These are phyloP conservation scores for Struthidea cinerea DNA, from an alignment of 2,113 vertebrate genomes.

Conservation along the genomic window DNA sequence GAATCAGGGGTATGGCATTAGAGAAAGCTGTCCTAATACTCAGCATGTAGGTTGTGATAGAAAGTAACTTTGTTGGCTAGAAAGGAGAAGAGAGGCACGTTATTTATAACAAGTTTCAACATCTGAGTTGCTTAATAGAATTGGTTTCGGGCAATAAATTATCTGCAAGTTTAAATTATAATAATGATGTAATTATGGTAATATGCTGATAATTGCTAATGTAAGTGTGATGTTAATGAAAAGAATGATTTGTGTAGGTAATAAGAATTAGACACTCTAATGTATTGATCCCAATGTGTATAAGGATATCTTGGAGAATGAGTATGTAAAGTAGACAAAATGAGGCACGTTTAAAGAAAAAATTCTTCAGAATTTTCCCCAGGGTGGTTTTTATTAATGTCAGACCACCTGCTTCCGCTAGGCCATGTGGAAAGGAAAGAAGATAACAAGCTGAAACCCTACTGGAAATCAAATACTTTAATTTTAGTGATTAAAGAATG, in stretches of 20 bases:
- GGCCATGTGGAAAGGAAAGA: background rate
- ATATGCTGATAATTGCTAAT: conserved; percentile 43
- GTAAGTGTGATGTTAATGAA: conserved; percentile 21
- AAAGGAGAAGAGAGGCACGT: background rate
- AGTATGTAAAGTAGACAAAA: conserved; percentile 30
- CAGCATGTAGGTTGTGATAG: background rate
- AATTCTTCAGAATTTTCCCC: conserved; percentile 31
- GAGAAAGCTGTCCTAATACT: background rate
- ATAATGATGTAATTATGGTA: conserved; percentile 35
- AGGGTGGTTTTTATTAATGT: conserved; percentile 11
- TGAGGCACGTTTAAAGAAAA: background rate
- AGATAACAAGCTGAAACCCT: conserved; percentile 15
- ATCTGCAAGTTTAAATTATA: conserved; percentile 15
- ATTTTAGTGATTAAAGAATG: conserved; percentile 28
- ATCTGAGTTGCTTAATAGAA: background rate
- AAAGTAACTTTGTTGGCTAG: background rate
- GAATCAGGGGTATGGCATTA: background rate
- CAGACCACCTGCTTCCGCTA: background rate
- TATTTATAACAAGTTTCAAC: background rate
- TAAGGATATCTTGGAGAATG: background rate
- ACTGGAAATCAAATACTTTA: conserved; percentile 18
- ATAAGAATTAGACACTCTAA: conserved; percentile 40
- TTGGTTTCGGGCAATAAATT: background rate
- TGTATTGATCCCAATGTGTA: conserved; percentile 1
- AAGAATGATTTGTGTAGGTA: conserved; percentile 55